These are phyloP conservation scores for Alloscopus bannaensis DNA, from an alignment of 2,888 invertebrate genomes.

Conservation along the genomic window DNA sequence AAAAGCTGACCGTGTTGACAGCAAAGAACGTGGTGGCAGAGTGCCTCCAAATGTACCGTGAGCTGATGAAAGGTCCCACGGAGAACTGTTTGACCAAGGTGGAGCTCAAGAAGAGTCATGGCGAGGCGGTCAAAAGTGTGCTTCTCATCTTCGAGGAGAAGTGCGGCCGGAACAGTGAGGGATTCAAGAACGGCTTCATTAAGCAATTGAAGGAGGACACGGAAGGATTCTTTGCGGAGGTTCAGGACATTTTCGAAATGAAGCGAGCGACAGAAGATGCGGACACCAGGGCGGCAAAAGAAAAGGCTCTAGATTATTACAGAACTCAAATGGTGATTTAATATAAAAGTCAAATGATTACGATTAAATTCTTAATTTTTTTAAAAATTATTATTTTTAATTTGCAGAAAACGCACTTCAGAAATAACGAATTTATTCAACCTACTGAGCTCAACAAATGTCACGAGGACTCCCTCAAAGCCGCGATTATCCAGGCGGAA, in stretches of 20 bases:
- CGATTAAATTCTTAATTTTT: background rate
- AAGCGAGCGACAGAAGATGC: background rate
- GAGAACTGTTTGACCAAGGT: background rate
- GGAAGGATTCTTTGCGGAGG: background rate
- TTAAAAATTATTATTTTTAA: background rate
- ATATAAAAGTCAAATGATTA: background rate
- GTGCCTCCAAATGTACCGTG: background rate
- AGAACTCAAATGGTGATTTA: background rate
- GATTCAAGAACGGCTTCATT: background rate
- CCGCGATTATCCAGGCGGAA: background rate
- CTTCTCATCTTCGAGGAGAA: background rate
- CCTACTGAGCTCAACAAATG: background rate
- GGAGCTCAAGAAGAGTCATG: background rate
- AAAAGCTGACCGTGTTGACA: background rate
- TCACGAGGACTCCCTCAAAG: background rate
- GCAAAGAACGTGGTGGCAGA: background rate
- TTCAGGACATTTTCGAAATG: constrained; percentile 7
- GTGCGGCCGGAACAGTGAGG: background rate
- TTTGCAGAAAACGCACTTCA: background rate
- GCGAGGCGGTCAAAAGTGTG: background rate
- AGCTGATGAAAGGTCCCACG: background rate
- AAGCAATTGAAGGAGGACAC: background rate
- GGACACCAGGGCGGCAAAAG: background rate
- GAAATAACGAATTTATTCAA: too few relatives aligned
- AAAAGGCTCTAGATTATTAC: background rate